Percentiles rank a stretch among this genome's conserved stretches.
These are phyloP conservation scores for Falco biarmicus DNA, from an alignment of 2,797 vertebrate genomes.

Conservation along the genomic window DNA sequence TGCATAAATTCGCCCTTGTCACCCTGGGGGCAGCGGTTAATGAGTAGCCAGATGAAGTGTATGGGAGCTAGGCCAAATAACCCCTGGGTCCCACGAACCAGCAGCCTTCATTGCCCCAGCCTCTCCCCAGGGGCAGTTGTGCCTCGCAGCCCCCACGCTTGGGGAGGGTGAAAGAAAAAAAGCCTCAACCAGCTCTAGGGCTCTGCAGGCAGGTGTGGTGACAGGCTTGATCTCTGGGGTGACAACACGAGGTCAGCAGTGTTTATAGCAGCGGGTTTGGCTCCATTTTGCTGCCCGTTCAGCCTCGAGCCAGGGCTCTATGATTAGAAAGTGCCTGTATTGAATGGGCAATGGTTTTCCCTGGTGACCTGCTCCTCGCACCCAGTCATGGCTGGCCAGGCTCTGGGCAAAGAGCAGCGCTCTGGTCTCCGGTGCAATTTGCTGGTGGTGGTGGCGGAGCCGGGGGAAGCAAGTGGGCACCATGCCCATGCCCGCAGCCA, in stretches of 20 bases:
- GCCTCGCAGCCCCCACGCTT: accelerated
- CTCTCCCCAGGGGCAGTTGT: neutral
- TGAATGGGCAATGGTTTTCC: neutral
- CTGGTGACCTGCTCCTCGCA: neutral
- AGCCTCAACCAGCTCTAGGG: neutral
- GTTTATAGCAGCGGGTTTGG: conserved; percentile 15
- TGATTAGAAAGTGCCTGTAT: neutral
- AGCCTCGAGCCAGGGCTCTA: neutral
- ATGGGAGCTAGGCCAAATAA: neutral
- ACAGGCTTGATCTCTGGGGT: neutral
- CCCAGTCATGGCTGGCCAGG: neutral
- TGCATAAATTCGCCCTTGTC: neutral
- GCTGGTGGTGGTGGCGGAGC: accelerated
- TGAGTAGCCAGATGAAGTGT: neutral
- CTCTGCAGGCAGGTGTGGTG: neutral
- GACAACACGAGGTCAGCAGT: neutral
- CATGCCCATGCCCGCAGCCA: accelerated
- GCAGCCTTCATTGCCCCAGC: neutral
- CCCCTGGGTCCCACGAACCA: accelerated
- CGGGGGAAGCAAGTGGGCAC: accelerated
- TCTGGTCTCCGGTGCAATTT: neutral
- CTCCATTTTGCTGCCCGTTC: neutral
- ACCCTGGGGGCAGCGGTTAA: accelerated
- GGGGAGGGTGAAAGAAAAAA: neutral
- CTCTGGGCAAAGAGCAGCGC: neutral